Evolutionary conservation across 2,888 invertebrate species (phyloP).

Genomic region (Ophonus ardosiacus): DNA sequence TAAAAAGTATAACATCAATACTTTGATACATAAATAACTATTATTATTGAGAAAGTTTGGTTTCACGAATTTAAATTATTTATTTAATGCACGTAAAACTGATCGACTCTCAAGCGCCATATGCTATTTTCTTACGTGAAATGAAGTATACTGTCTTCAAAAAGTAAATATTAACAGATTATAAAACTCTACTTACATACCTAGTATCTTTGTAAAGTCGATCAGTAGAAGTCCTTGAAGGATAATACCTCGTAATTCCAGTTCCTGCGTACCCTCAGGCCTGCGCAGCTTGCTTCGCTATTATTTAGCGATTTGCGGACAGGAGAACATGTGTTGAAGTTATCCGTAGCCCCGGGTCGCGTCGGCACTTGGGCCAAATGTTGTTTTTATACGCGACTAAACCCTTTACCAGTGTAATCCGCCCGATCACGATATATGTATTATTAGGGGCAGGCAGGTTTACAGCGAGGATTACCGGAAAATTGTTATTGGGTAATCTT

Average conservation of each 20-base stretch:
- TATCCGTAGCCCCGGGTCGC: slow-evolving; percentile 14
- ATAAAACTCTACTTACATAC: neutral
- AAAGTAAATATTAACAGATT: no score
- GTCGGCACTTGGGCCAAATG: slow-evolving; percentile 51
- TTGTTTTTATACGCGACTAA: slow-evolving; percentile 55
- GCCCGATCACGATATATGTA: slow-evolving; percentile 46
- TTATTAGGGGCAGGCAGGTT: slow-evolving; percentile 44
- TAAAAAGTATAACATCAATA: no score
- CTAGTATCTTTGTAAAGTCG: neutral
- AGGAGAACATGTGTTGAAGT: slow-evolving; percentile 73
- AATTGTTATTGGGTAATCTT: slow-evolving; percentile 45
- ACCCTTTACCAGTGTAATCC: slow-evolving; percentile 53
- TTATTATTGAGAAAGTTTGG: no score
- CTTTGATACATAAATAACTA: no score
- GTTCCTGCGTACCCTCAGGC: slow-evolving; percentile 1
- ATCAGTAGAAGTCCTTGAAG: slow-evolving; percentile 4
- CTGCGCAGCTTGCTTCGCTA: slow-evolving; percentile 66
- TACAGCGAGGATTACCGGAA: slow-evolving; percentile 26
- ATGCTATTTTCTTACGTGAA: no score
- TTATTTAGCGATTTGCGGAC: slow-evolving; percentile 73
- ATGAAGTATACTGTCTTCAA: no score
- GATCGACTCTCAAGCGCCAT: no score
- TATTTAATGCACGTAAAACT: no score
- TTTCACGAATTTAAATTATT: no score
- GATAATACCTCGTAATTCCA: slow-evolving; percentile 51